These are phyloP conservation scores for Tokudaia muenninki DNA, from an alignment of 2,797 vertebrate species.

Conservation along the genomic window DNA sequence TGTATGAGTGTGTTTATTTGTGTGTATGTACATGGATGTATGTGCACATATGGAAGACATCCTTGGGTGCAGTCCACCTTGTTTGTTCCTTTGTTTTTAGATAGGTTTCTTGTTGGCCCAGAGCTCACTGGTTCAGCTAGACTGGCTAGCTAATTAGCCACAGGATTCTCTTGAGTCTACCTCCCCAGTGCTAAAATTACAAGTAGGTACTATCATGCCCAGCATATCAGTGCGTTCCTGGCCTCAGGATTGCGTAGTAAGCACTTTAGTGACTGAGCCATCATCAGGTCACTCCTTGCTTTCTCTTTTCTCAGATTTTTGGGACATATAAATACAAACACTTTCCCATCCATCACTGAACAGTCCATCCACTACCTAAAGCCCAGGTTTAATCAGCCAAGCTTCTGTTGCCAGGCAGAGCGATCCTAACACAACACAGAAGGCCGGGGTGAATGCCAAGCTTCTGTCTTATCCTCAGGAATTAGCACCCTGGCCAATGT, in stretches of 20 bases:
- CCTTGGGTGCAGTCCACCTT: not conserved
- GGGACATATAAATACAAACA: not conserved
- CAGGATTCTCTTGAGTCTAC: not conserved
- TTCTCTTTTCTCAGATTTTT: not conserved
- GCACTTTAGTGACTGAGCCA: not conserved
- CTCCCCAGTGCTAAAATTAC: too few relatives aligned
- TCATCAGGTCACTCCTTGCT: not conserved
- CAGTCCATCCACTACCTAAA: conserved; percentile 28
- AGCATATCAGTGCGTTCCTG: too few relatives aligned
- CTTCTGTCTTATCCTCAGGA: conserved; percentile 64
- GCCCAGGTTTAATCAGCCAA: not conserved
- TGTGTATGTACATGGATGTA: too few relatives aligned
- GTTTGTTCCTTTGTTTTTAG: not conserved
- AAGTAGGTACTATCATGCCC: not conserved
- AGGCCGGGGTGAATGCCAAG: conserved; percentile 4
- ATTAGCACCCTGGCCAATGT: conserved; percentile 24
- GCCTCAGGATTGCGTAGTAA: not conserved
- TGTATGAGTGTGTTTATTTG: too few relatives aligned
- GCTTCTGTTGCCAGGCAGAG: conserved; percentile 36
- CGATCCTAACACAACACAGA: conserved; percentile 14
- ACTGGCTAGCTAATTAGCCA: not conserved
- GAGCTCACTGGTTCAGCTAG: not conserved
- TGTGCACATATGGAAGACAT: not conserved
- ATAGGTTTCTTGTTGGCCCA: not conserved
- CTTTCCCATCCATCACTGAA: not conserved